These are phyloP conservation scores for Deroplatys truncata DNA, from an alignment of 2,888 invertebrate genomes.

Conservation along the genomic window DNA sequence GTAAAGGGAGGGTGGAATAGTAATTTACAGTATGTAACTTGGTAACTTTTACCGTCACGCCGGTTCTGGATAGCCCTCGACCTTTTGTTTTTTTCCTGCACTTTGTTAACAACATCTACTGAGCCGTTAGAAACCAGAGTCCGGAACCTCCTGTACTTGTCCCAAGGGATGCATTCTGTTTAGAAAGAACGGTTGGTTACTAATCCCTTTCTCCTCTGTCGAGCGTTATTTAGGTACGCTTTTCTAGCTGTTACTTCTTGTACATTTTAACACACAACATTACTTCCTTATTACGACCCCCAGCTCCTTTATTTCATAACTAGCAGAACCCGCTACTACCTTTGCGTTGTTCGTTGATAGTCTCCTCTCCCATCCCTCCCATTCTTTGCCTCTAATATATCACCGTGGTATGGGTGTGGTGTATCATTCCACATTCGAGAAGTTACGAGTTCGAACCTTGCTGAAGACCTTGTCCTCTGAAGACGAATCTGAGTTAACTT, in stretches of 20 bases:
- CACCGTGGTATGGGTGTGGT: no score
- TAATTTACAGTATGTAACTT: not conserved
- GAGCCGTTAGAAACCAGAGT: not conserved
- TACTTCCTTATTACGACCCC: no score
- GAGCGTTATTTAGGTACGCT: not conserved
- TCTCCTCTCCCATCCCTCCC: no score
- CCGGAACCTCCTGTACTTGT: not conserved
- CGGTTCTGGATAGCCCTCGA: not conserved
- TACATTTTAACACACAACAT: not conserved
- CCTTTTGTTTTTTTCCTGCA: not conserved
- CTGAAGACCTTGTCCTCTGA: no score
- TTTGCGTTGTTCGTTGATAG: no score
- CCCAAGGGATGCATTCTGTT: not conserved
- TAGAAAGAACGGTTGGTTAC: not conserved
- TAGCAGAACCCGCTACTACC: no score
- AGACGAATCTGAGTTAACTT: no score
- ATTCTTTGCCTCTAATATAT: no score
- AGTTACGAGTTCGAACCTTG: no score
- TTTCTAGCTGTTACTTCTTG: not conserved
- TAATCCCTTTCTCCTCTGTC: not conserved
- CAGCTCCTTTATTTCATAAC: no score
- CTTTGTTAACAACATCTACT: not conserved
- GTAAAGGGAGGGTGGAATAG: not conserved
- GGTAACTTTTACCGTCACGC: not conserved
- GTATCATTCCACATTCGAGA: no score